phyloP scores from a whole-genome alignment of 2,888 invertebrate genomes.

The Napeogenes sylphis region DNA sequence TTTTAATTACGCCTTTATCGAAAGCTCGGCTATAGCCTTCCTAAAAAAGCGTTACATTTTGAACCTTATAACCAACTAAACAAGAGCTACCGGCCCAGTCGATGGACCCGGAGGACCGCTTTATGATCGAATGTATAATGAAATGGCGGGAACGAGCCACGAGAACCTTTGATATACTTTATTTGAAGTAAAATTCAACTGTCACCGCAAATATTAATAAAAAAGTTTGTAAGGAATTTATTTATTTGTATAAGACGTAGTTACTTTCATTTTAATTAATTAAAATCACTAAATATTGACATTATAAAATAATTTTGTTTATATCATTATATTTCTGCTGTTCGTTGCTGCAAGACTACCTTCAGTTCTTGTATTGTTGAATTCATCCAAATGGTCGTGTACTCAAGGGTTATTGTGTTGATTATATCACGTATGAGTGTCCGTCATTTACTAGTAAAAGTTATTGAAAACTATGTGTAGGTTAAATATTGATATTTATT shows the following conservation, averaged over 20 bases:
- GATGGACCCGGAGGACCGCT: slow-evolving; percentile 20
- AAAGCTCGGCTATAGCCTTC: slow-evolving; percentile 17
- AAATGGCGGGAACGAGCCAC: slow-evolving; percentile 23
- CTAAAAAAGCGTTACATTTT: not conserved
- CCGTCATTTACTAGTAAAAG: too few species aligned
- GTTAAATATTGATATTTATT: too few species aligned
- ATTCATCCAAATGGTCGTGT: too few species aligned
- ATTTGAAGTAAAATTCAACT: not conserved
- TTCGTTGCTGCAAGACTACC: too few species aligned
- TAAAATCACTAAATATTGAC: too few species aligned
- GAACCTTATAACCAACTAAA: slow-evolving; percentile 2
- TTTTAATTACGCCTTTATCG: slow-evolving; percentile 29
- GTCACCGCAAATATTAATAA: slow-evolving; percentile 3
- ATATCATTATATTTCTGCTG: too few species aligned
- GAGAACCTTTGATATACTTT: slow-evolving; percentile 17
- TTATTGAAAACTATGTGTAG: too few species aligned
- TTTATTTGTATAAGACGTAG: not conserved
- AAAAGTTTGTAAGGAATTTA: not conserved
- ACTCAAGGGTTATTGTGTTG: too few species aligned
- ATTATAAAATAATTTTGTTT: too few species aligned
- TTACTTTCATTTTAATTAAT: too few species aligned
- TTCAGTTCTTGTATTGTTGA: too few species aligned
- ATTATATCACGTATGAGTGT: too few species aligned
- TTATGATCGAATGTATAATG: slow-evolving; percentile 30
- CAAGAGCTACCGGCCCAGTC: slow-evolving; percentile 7